Evolutionary conservation across 2,113 vertebrate species (phyloP).

Genomic region (Plecotus auritus): DNA sequence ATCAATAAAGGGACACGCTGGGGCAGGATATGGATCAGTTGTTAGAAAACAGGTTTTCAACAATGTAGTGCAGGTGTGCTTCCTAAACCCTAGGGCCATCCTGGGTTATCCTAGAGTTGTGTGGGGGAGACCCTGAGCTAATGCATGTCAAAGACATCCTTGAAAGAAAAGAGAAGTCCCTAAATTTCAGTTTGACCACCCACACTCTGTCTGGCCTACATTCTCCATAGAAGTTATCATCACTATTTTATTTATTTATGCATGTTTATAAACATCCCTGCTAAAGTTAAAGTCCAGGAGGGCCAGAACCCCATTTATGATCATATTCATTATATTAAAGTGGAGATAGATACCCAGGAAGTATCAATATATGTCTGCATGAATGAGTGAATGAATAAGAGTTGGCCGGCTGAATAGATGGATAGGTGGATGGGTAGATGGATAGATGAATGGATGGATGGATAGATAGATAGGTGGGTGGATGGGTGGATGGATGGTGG

Average conservation of each 20-base stretch:
- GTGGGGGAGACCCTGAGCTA: not conserved
- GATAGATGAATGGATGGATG: not conserved
- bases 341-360: not conserved
- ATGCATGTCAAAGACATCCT: not conserved
- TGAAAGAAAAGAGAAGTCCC: not conserved
- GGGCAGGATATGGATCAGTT: not conserved
- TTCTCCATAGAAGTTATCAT: not conserved
- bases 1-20: not conserved
- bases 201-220: not conserved
- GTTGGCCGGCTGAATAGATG: not conserved
- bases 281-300: not conserved
- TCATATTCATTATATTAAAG: not conserved
- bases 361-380: not conserved
- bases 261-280: not conserved
- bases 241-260: not conserved
- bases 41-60: not conserved
- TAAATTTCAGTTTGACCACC: not conserved
- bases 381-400: not conserved
- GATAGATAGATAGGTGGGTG: not conserved
- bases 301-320: not conserved
- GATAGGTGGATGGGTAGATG: not conserved
- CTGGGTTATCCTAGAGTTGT: not conserved
- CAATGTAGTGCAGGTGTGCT: not conserved
- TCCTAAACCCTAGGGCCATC: not conserved
- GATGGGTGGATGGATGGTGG: not conserved